These are phyloP conservation scores for Lithophane ornitopus DNA, from an alignment of 2,888 invertebrate genomes.

Conservation along the genomic window DNA sequence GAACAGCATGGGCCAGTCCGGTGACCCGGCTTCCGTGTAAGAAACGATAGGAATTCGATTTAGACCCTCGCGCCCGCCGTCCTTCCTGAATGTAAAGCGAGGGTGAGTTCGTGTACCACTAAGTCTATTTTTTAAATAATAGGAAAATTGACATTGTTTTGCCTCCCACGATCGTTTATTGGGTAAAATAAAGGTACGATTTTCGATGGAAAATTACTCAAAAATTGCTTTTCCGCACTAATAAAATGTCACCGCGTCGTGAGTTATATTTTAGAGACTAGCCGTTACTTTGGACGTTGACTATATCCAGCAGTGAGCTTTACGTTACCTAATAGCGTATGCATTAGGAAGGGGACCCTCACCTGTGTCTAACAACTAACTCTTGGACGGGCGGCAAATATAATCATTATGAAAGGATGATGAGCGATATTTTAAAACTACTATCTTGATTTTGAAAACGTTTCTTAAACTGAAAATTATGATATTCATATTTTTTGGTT, in stretches of 20 bases:
- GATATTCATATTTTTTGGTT: neutral
- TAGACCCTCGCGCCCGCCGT: slow-evolving; percentile 81
- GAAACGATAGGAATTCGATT: slow-evolving; percentile 89
- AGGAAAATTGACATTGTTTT: slow-evolving; percentile 74
- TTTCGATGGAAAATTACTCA: slow-evolving; percentile 10
- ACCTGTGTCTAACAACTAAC: slow-evolving; percentile 6
- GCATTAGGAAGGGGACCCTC: slow-evolving; percentile 20
- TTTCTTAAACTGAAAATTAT: slow-evolving; percentile 1
- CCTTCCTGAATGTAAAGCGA: slow-evolving; percentile 88
- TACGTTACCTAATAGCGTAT: slow-evolving; percentile 7
- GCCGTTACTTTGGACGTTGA: neutral
- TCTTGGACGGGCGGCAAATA: slow-evolving; percentile 5
- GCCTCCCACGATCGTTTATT: slow-evolving; percentile 38
- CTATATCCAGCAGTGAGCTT: neutral
- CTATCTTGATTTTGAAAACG: neutral
- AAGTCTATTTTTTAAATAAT: slow-evolving; percentile 83
- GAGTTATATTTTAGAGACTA: neutral
- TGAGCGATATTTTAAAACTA: neutral
- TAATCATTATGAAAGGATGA: neutral
- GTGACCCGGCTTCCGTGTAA: slow-evolving; percentile 78
- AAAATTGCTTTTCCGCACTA: slow-evolving; percentile 13
- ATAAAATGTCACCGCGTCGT: neutral
- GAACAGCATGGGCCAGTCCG: slow-evolving; percentile 72
- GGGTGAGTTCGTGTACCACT: slow-evolving; percentile 80
- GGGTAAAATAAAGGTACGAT: slow-evolving; percentile 24